Evolutionary conservation across 2,113 vertebrate species (phyloP).

Genomic region (Paedocypris sp.): DNA sequence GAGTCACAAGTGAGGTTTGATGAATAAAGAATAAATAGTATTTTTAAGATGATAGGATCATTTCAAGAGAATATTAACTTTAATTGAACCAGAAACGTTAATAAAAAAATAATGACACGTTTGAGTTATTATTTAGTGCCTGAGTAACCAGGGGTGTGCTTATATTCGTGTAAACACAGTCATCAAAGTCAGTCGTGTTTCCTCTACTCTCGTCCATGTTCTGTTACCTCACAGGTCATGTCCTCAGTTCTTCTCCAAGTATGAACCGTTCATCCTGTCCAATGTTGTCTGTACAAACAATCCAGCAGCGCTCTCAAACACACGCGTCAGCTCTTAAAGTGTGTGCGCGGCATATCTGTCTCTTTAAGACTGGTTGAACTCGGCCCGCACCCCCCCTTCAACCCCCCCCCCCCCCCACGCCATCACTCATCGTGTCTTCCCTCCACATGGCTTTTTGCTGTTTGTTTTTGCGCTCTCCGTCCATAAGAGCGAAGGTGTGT

Average conservation of each 20-base stretch:
- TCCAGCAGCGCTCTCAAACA: neutral
- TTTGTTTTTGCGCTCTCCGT: neutral
- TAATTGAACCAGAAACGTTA: too few species aligned
- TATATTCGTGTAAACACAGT: too few species aligned
- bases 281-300: neutral
- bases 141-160: too few species aligned
- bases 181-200: too few species aligned
- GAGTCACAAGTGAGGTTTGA: too few species aligned
- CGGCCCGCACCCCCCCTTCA: neutral
- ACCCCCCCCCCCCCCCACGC: neutral
- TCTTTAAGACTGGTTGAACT: neutral
- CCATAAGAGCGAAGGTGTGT: neutral
- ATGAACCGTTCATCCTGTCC: constrained; percentile 4
- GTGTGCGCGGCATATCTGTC: neutral
- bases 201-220: too few species aligned
- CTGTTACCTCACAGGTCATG: too few species aligned
- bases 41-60: too few species aligned
- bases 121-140: too few species aligned
- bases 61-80: too few species aligned
- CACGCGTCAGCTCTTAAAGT: neutral
- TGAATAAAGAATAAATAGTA: too few species aligned
- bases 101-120: too few species aligned
- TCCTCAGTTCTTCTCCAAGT: neutral
- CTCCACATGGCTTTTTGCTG: neutral
- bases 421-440: neutral